A percentile compares a stretch with the other conserved stretches of the same genome.
Evolutionary conservation across 92 coral and sea anemone genomes (phyloP).

Genomic region (Actinernus sp.): DNA sequence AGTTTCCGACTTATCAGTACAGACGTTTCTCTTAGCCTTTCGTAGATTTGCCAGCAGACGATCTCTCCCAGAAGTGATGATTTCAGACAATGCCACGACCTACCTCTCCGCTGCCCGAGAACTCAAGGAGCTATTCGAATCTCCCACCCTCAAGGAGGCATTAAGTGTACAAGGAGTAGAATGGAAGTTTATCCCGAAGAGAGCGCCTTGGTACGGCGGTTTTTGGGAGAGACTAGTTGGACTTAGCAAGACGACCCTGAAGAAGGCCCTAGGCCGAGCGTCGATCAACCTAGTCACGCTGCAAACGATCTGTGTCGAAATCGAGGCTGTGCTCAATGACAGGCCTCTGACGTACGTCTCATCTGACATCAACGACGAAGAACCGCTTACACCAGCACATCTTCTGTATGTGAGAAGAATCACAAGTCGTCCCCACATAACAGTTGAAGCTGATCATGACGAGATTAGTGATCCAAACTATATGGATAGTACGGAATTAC

Average conservation of each 20-base stretch:
- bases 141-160: conserved; percentile 14
- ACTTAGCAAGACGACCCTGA: conserved; percentile 48
- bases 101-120: conserved; percentile 29
- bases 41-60: conserved; percentile 30
- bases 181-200: conserved; percentile 68
- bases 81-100: conserved; percentile 30
- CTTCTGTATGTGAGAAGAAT: conserved; percentile 41
- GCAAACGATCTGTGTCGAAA: conserved; percentile 42
- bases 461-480: conserved; percentile 36
- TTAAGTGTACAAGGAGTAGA: conserved; percentile 41
- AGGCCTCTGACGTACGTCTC: conserved; percentile 51
- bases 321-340: conserved; percentile 50
- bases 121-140: conserved; percentile 42
- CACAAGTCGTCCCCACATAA: conserved; percentile 21
- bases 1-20: conserved; percentile 26
- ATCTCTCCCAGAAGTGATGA: conserved; percentile 19
- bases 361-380: conserved; percentile 52
- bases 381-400: conserved; percentile 59
- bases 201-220: conserved; percentile 69
- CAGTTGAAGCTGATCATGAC: conserved; percentile 15
- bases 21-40: conserved; percentile 34
- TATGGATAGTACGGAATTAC: conserved; percentile 7
- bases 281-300: conserved; percentile 35
- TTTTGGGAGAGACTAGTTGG: conserved; percentile 76
- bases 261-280: conserved; percentile 56